These are phyloP conservation scores for Boloria euphrosyne DNA, from an alignment of 2,888 invertebrate species.

Conservation along the genomic window DNA sequence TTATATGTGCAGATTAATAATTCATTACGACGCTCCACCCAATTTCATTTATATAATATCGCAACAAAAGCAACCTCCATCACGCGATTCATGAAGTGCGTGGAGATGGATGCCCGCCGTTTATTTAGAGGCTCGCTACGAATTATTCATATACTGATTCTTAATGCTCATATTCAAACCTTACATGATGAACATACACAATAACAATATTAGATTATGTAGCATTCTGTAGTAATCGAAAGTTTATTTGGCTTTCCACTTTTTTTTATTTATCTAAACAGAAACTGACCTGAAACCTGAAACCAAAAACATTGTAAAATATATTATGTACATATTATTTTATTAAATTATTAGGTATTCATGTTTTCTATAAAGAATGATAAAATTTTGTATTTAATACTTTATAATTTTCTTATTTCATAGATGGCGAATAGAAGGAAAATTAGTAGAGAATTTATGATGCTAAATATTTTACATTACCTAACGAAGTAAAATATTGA, in stretches of 20 bases:
- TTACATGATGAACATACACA: constrained; percentile 4
- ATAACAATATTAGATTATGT: constrained; percentile 3
- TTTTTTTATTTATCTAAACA: too few relatives aligned
- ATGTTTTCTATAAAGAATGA: too few relatives aligned
- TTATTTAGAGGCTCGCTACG: constrained; percentile 49
- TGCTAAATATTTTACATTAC: not conserved
- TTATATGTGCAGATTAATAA: constrained; percentile 26
- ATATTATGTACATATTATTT: too few relatives aligned
- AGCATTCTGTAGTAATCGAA: not conserved
- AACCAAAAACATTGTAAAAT: too few relatives aligned
- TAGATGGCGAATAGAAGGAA: too few relatives aligned
- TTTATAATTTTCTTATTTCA: too few relatives aligned
- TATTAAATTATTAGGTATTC: too few relatives aligned
- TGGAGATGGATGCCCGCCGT: constrained; percentile 61
- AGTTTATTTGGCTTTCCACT: too few relatives aligned
- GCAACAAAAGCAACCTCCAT: constrained; percentile 48
- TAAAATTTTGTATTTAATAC: too few relatives aligned
- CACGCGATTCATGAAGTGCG: constrained; percentile 62
- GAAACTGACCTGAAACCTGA: too few relatives aligned
- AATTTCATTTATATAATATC: constrained; percentile 36
- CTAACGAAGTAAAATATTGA: constrained; percentile 1
- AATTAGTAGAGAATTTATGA: too few relatives aligned
- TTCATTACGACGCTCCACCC: constrained; percentile 30
- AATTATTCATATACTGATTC: constrained; percentile 43
- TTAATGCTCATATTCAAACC: constrained; percentile 20